These are phyloP conservation scores for Teleogryllus occipitalis DNA, from an alignment of 1,140 invertebrate genomes.

Conservation along the genomic window DNA sequence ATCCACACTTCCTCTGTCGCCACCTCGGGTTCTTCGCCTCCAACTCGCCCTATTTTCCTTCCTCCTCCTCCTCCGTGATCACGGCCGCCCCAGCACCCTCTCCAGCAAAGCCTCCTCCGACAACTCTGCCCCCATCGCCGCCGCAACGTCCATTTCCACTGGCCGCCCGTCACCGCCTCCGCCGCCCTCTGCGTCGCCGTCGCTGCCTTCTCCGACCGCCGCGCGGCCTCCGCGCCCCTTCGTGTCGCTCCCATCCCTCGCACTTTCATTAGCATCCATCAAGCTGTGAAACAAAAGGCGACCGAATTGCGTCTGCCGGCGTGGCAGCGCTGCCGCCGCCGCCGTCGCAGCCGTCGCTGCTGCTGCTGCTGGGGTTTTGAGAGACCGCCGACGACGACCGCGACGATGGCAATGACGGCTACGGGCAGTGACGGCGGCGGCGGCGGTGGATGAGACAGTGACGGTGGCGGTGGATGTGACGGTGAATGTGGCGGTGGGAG, in stretches of 20 bases:
- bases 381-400: constrained; percentile 7
- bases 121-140: not conserved
- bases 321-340: not conserved
- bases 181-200: constrained; percentile 13
- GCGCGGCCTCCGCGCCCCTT: not conserved
- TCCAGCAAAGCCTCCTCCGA: not conserved
- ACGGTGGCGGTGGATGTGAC: not conserved
- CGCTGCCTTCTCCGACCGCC: not conserved
- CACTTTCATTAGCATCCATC: constrained; percentile 27
- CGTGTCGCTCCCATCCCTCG: not conserved
- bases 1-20: not conserved
- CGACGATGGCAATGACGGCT: not conserved
- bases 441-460: not conserved
- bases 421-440: not conserved
- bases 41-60: not conserved
- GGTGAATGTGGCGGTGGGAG: not conserved
- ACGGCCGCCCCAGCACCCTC: no score
- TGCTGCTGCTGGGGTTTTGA: constrained; percentile 13
- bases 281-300: constrained; percentile 26
- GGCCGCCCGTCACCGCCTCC: not conserved
- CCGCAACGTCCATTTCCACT: not conserved
- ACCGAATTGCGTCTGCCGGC: constrained; percentile 12
- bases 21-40: not conserved
- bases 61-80: constrained; percentile 4
- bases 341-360: no score